A percentile compares a stretch with the other conserved stretches of the same genome.
These are phyloP conservation scores for Gadopsis marmoratus DNA, from an alignment of 2,797 vertebrate genomes.

Conservation along the genomic window DNA sequence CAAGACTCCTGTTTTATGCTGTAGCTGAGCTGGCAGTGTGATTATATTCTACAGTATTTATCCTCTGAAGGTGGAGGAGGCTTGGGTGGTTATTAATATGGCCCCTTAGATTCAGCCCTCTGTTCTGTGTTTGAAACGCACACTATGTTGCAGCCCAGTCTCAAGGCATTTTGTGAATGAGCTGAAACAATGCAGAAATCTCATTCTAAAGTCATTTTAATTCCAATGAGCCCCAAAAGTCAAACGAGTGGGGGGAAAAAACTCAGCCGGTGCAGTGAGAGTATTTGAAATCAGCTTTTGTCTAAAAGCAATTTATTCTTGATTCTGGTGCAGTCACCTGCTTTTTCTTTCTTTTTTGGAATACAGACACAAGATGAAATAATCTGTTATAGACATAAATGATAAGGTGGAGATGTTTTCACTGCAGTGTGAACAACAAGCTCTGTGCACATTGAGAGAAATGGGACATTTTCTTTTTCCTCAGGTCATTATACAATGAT, in stretches of 20 bases:
- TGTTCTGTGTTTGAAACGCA: background rate
- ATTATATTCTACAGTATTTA: background rate
- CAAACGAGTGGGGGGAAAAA: background rate
- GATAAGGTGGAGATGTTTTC: background rate
- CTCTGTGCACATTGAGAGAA: background rate
- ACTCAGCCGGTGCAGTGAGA: background rate
- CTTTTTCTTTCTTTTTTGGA: background rate
- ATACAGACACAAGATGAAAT: background rate
- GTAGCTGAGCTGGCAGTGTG: background rate
- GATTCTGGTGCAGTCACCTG: background rate
- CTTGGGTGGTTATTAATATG: constrained; percentile 2
- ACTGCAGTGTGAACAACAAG: too few species aligned
- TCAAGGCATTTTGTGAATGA: background rate
- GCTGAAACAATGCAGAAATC: background rate
- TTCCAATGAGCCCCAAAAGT: background rate
- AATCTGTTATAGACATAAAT: background rate
- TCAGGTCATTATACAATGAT: background rate
- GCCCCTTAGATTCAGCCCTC: constrained; percentile 16
- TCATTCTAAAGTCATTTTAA: background rate
- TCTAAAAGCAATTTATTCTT: background rate
- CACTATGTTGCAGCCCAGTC: background rate
- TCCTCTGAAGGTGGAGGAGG: background rate
- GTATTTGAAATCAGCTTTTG: background rate
- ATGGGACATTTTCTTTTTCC: background rate
- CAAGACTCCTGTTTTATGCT: background rate